phyloP scores from a whole-genome alignment of 2,797 vertebrate species.

The Crypturellus tataupa region DNA sequence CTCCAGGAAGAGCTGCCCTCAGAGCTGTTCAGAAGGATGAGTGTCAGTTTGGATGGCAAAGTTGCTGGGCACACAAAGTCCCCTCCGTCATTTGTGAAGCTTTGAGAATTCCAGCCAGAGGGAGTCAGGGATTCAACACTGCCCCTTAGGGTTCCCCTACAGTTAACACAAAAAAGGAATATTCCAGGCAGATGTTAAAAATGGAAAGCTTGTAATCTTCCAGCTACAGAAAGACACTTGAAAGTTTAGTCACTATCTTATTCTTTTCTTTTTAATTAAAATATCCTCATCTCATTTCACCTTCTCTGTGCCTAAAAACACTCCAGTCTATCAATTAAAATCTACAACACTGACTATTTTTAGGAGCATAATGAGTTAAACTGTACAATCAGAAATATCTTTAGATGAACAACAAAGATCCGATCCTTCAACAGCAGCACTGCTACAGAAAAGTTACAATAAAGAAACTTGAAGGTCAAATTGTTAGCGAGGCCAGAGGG shows the following conservation, averaged over 20 bases:
- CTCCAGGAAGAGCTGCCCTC: background rate
- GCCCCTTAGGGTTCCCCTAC: background rate
- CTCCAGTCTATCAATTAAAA: constrained; percentile 41
- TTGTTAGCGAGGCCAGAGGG: constrained; percentile 54
- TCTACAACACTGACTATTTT: constrained; percentile 65
- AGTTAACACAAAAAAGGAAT: background rate
- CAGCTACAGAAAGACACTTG: constrained; percentile 11
- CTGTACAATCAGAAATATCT: constrained; percentile 66
- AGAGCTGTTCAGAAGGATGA: background rate
- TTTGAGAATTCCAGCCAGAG: constrained; percentile 28
- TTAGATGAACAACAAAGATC: constrained; percentile 61
- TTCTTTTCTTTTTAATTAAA: constrained; percentile 20
- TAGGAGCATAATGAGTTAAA: constrained; percentile 67
- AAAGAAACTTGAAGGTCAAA: constrained; percentile 66
- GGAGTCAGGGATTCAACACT: background rate
- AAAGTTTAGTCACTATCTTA: background rate
- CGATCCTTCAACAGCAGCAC: constrained; percentile 71
- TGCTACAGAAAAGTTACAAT: constrained; percentile 69
- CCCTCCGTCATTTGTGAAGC: background rate
- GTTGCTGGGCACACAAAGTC: background rate
- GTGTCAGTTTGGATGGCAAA: background rate
- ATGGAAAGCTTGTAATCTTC: constrained; percentile 24
- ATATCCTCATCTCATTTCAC: background rate
- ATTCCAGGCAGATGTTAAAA: constrained; percentile 47
- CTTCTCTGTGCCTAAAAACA: constrained; percentile 34